Evolutionary conservation across 2,797 vertebrate genomes (phyloP).

Genomic region (Erethizon dorsatum): DNA sequence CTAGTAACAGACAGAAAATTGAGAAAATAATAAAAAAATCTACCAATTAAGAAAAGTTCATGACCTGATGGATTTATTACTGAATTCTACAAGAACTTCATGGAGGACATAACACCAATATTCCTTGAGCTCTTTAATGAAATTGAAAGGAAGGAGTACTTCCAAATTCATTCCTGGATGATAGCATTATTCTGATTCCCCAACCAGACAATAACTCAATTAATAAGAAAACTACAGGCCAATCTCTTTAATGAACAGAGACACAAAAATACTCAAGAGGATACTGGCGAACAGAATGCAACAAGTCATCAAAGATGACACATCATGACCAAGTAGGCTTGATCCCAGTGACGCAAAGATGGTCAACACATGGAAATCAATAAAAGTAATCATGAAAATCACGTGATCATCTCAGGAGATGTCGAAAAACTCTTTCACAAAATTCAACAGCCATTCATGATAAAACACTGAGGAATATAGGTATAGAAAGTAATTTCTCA

Average conservation of each 20-base stretch:
- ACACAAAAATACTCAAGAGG: not conserved
- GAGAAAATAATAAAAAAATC: not conserved
- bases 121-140: not conserved
- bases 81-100: not conserved
- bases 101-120: not conserved
- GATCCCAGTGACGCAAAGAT: not conserved
- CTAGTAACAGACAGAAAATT: not conserved
- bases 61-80: not conserved
- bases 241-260: not conserved
- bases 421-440: not conserved
- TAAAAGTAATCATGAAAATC: not conserved
- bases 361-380: not conserved
- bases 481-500: not conserved
- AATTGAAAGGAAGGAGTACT: not conserved
- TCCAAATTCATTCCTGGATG: not conserved
- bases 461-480: not conserved
- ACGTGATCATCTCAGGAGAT: not conserved
- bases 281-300: not conserved
- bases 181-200: not conserved
- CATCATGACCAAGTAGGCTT: not conserved
- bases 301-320: not conserved
- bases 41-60: not conserved
- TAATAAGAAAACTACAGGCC: not conserved
- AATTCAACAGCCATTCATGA: not conserved
- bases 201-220: not conserved